phyloP scores from a whole-genome alignment of 2,113 vertebrate genomes.

The Butorides virescens region DNA sequence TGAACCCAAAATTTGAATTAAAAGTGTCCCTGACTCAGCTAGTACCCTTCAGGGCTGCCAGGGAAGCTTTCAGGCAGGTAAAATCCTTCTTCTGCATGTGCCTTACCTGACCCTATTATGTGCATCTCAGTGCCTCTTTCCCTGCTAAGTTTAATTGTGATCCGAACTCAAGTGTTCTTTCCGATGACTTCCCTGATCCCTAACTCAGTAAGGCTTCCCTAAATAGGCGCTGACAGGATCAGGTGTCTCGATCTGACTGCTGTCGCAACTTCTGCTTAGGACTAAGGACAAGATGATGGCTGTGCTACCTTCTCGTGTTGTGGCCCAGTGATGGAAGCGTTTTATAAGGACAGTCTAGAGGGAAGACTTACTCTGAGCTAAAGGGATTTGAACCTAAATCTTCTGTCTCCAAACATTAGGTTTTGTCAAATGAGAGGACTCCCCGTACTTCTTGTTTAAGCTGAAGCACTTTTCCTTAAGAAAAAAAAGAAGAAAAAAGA shows the following conservation, averaged over 20 bases:
- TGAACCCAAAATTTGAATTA: neutral
- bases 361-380: neutral
- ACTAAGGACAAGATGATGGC: neutral
- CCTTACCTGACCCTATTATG: neutral
- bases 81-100: neutral
- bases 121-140: neutral
- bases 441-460: neutral
- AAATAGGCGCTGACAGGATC: neutral
- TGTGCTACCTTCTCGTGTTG: neutral
- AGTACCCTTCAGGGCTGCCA: neutral
- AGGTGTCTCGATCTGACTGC: neutral
- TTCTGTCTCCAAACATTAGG: neutral
- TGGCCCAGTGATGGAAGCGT: neutral
- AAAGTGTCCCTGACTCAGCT: neutral
- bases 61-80: neutral
- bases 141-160: neutral
- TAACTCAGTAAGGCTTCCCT: neutral
- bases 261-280: neutral
- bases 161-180: neutral
- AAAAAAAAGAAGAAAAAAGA: neutral
- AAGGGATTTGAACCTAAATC: neutral
- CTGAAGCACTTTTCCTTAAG: neutral
- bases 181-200: neutral
- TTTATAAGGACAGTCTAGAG: neutral
- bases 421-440: neutral